phyloP scores from a whole-genome alignment of 2,113 vertebrate species.

The Festucalex cinctus region DNA sequence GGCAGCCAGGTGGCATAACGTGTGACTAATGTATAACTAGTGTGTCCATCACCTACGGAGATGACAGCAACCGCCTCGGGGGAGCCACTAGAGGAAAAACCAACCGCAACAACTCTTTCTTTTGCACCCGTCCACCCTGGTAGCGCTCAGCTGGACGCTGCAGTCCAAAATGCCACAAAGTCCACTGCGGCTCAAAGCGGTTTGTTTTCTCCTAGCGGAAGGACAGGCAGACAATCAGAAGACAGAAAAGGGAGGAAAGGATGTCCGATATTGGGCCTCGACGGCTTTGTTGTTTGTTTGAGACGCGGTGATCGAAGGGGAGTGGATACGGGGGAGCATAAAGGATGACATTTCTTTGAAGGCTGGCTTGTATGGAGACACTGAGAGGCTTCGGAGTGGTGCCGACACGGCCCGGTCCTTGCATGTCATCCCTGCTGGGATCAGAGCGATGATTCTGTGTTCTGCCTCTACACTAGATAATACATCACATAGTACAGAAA shows the following conservation, averaged over 20 bases:
- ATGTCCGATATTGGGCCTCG: conserved; percentile 64
- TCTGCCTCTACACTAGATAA: conserved; percentile 27
- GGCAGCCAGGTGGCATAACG: conserved; percentile 43
- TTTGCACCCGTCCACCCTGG: conserved; percentile 65
- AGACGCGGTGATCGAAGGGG: conserved; percentile 65
- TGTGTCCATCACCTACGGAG: conserved; percentile 60
- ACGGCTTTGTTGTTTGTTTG: conserved; percentile 69
- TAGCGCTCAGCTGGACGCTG: conserved; percentile 71
- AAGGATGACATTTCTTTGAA: conserved; percentile 80
- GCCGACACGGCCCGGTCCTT: conserved; percentile 64
- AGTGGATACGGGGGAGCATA: conserved; percentile 67
- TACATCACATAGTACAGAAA: background rate
- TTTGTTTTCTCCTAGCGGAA: conserved; percentile 77
- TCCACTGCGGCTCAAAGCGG: conserved; percentile 66
- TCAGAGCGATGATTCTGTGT: conserved; percentile 57
- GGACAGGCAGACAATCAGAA: conserved; percentile 75
- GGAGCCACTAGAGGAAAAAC: conserved; percentile 59
- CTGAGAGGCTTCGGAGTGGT: conserved; percentile 62
- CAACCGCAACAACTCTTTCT: conserved; percentile 57
- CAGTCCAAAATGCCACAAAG: conserved; percentile 77
- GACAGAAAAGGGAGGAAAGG: conserved; percentile 58
- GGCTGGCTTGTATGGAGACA: conserved; percentile 67
- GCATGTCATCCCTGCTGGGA: conserved; percentile 69
- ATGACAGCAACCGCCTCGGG: conserved; percentile 64
- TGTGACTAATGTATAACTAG: conserved; percentile 65